phyloP scores from a whole-genome alignment of 2,113 vertebrate species.

The Prolemur simus region DNA sequence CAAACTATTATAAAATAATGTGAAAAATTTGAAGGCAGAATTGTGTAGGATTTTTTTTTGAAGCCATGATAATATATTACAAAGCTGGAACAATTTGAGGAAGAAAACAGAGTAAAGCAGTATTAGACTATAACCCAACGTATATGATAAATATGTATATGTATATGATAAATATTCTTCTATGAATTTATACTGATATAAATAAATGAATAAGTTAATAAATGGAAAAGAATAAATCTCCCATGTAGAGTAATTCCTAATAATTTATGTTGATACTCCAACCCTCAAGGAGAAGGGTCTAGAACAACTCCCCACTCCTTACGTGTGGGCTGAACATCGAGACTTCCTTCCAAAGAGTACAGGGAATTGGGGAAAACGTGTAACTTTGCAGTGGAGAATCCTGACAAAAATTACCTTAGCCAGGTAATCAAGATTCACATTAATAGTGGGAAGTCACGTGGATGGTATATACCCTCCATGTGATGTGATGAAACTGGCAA shows the following conservation, averaged over 20 bases:
- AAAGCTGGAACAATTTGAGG: not conserved
- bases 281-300: not conserved
- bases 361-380: not conserved
- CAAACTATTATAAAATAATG: not conserved
- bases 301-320: not conserved
- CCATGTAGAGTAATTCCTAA: not conserved
- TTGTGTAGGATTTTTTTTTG: not conserved
- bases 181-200: not conserved
- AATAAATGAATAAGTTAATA: slow-evolving; percentile 27
- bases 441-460: not conserved
- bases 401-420: not conserved
- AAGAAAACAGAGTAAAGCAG: slow-evolving; percentile 19
- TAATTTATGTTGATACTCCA: not conserved
- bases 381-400: not conserved
- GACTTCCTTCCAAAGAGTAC: not conserved
- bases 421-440: not conserved
- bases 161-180: not conserved
- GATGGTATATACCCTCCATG: not conserved
- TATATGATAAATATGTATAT: slow-evolving; percentile 1
- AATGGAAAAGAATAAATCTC: not conserved
- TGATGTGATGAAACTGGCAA: not conserved
- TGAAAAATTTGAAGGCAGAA: not conserved
- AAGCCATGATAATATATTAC: not conserved
- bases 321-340: not conserved
- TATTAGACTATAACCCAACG: not conserved